A percentile compares a stretch with the other conserved stretches of the same genome.
These are phyloP conservation scores for Tetranychus cinnabarinus DNA, from an alignment of 1,140 invertebrate species.

Conservation along the genomic window DNA sequence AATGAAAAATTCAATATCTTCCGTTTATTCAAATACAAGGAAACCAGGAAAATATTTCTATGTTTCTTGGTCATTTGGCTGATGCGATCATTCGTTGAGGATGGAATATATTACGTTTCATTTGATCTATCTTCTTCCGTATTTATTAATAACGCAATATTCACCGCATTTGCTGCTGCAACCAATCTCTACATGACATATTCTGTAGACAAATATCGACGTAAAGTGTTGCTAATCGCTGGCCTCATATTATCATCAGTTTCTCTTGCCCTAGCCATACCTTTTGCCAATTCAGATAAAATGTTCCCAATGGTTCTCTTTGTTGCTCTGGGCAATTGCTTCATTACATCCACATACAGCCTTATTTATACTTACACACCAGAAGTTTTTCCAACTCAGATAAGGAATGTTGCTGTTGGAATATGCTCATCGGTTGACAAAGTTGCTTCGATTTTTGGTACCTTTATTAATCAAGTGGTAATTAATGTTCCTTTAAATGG, in stretches of 20 bases:
- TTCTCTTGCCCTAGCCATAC: neutral
- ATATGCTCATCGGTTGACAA: conserved; percentile 17
- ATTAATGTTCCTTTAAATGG: neutral
- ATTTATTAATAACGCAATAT: neutral
- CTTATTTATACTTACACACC: conserved; percentile 53
- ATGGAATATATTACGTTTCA: conserved; percentile 49
- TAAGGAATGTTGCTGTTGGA: conserved; percentile 20
- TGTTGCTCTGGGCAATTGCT: conserved; percentile 54
- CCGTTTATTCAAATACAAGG: neutral
- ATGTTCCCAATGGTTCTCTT: conserved; percentile 32
- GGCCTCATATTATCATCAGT: neutral
- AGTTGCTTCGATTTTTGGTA: conserved; percentile 19
- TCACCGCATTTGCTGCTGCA: neutral
- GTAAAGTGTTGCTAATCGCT: neutral
- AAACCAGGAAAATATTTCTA: neutral
- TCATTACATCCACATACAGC: conserved; percentile 51
- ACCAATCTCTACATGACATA: neutral
- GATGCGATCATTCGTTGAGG: conserved; percentile 54
- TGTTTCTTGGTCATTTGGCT: conserved; percentile 18
- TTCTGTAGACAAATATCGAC: neutral
- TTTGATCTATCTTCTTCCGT: neutral
- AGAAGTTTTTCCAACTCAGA: conserved; percentile 50
- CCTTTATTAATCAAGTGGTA: conserved; percentile 28
- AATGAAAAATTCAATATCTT: neutral
- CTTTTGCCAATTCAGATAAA: neutral